phyloP scores from a whole-genome alignment of 2,888 invertebrate genomes.

The Lepidonotus clava region DNA sequence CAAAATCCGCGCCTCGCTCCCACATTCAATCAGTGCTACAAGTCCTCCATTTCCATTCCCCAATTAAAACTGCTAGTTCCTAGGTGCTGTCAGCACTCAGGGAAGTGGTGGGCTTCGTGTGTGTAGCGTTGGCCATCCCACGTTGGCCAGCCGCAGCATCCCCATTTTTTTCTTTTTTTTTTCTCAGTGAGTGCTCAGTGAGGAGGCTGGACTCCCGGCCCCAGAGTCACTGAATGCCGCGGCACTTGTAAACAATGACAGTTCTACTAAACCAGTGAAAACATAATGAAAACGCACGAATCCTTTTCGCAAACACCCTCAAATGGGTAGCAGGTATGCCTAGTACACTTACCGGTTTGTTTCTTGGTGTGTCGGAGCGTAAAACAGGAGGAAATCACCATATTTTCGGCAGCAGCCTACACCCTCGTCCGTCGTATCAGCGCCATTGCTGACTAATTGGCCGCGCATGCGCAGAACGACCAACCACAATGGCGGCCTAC shows the following conservation, averaged over 20 bases:
- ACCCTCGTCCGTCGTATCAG: neutral
- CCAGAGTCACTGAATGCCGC: neutral
- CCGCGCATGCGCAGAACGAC: conserved; percentile 31
- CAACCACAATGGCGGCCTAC: conserved; percentile 86
- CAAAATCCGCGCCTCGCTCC: neutral
- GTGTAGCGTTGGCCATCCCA: neutral
- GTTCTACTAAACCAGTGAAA: neutral
- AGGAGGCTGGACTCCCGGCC: neutral
- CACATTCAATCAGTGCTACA: conserved; percentile 22
- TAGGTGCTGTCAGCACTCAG: neutral
- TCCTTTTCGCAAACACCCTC: neutral
- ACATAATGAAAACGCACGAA: neutral
- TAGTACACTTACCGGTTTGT: conserved; percentile 20
- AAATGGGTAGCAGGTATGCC: neutral
- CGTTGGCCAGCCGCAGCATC: too few species aligned
- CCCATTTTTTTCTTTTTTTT: neutral
- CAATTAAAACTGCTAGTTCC: neutral
- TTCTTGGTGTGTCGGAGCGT: neutral
- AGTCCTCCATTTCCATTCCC: neutral
- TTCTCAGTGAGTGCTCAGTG: neutral
- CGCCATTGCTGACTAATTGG: conserved; percentile 47
- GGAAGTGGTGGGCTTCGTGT: neutral
- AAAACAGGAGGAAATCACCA: conserved; percentile 12
- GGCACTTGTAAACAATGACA: conserved; percentile 47
- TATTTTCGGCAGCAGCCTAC: neutral